Percentiles rank a stretch among this genome's conserved stretches.
phyloP scores from a whole-genome alignment of 1,140 invertebrate species.

The Anoplophora glabripennis region DNA sequence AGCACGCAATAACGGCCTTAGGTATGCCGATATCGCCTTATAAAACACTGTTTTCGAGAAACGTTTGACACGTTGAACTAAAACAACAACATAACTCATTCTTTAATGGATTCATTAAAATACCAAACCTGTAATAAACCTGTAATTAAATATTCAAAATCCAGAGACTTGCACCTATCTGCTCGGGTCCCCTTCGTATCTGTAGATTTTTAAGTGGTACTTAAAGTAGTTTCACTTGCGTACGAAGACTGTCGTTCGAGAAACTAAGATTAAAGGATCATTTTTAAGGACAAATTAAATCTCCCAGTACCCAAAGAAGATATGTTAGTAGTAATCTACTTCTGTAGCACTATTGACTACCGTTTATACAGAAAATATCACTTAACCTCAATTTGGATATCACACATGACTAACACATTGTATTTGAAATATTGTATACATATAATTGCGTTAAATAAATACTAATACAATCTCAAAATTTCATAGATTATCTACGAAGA shows the following conservation, averaged over 20 bases:
- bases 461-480: no score
- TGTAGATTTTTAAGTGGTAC: constrained; percentile 6
- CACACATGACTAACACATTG: no score
- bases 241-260: neutral
- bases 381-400: no score
- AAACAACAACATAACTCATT: constrained; percentile 29
- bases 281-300: no score
- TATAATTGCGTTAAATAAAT: no score
- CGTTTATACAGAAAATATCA: no score
- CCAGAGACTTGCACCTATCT: constrained; percentile 16
- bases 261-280: no score
- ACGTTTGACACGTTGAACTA: constrained; percentile 22
- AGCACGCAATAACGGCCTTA: neutral
- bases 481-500: no score
- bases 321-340: no score
- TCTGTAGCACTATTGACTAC: no score
- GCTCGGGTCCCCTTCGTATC: neutral
- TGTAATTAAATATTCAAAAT: constrained; percentile 31
- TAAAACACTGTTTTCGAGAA: constrained; percentile 18
- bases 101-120: constrained; percentile 30
- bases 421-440: no score
- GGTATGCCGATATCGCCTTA: constrained; percentile 6
- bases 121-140: constrained; percentile 23
- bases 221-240: constrained; percentile 10
- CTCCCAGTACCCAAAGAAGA: no score